Base-by-base conservation (phyloP, 2,888 invertebrate species). In the Lasioglossum vierecki region DNA sequence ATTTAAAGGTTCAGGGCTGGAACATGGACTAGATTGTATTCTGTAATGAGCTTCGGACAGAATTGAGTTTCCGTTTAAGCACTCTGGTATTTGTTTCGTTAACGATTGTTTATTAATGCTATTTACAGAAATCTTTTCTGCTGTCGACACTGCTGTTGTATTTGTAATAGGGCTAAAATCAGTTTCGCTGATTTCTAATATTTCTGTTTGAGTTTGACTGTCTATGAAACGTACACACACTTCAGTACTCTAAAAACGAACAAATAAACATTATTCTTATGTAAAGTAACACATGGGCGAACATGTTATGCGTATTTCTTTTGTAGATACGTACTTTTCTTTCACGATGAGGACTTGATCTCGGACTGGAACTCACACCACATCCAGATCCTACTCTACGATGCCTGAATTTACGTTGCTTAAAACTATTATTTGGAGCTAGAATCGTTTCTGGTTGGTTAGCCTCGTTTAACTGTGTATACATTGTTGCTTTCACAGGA, bases 191-290 rank as follows among this genome's bases (percentile, higher is more conserved):
- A 88, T 79, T 39, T 85, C 88, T 80, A 86, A 77, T 44, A 93
- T 88, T 91, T 97, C 97, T 5, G 97, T 97, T 95, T 97, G 97
- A 0, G 97, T 97, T 92, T 97, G 97, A 79, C 96, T 96, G 91
- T 97, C 96, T 8, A 97, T 96, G 39, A 96, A 94, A 88, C 95
- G 95, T 13, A 93, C 90, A 9, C 95, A 93, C 76, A 94, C 75
- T 73, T 93, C 93, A 35, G 92, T 91, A 83, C 91, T 93, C 93
- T 94, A 79, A 53, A 92, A 91, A 49, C 44, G 76, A 46, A 44
- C 11, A 79, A 53, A 11, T 22, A 73, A 2, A 22, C 0, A 78
- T 73, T 66, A 76, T 79, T 22, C 6, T 57, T 4, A 1, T 71
- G 11, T 26, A 35, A 30, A 15, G 18, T 30, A 35, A 35, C 6